Evolutionary conservation across 2,113 vertebrate species (phyloP).

Genomic region (Chloropsis hardwickii): DNA sequence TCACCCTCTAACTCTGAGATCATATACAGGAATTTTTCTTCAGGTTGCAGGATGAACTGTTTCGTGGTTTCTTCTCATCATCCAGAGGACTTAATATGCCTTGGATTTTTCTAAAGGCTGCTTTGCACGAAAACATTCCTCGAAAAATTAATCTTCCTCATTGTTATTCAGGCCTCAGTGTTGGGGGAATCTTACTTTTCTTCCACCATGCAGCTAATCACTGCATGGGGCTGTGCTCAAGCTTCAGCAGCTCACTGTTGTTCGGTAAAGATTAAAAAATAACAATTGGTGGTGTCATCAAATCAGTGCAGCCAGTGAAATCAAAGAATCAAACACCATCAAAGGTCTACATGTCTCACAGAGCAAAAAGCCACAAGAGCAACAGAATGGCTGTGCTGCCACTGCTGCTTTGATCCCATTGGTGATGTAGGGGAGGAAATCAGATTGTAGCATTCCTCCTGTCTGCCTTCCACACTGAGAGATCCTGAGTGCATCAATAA

Average conservation of each 20-base stretch:
- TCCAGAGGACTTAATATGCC: not conserved
- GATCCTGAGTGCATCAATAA: not conserved
- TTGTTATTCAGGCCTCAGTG: not conserved
- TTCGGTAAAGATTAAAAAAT: conserved; percentile 26
- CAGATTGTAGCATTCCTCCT: not conserved
- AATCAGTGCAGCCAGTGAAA: not conserved
- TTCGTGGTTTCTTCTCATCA: not conserved
- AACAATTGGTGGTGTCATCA: not conserved
- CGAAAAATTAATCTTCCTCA: not conserved
- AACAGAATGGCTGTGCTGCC: not conserved
- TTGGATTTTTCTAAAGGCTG: not conserved
- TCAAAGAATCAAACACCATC: not conserved
- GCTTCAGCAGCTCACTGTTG: not conserved
- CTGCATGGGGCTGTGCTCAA: not conserved
- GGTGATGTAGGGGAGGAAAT: not conserved
- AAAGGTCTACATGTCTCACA: not conserved
- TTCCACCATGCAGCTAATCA: not conserved
- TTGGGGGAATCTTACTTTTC: not conserved
- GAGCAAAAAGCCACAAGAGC: not conserved
- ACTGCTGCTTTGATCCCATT: not conserved
- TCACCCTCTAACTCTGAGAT: not conserved
- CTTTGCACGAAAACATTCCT: not conserved
- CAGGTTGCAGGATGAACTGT: not conserved
- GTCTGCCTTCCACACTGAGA: not conserved
- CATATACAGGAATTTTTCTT: not conserved